phyloP scores from a whole-genome alignment of 2,797 vertebrate genomes.

The Silurus lanzhouensis region DNA sequence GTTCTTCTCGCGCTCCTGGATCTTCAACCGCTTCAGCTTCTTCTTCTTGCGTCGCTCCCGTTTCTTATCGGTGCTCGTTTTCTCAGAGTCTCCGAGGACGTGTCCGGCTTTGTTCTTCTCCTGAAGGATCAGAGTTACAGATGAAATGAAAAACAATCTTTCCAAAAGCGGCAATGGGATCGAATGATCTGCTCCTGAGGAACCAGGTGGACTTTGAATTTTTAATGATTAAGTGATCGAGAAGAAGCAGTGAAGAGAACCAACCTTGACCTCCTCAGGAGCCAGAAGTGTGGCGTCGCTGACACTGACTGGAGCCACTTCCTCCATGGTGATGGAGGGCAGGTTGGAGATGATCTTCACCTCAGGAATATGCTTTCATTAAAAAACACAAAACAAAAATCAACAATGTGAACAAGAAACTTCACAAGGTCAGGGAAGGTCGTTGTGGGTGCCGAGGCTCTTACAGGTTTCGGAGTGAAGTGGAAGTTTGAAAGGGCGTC shows the following conservation, averaged over 20 bases:
- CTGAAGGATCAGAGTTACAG: constrained; percentile 58
- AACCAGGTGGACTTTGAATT: no score
- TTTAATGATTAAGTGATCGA: background rate
- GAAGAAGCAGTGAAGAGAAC: constrained; percentile 1
- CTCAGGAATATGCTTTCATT: constrained; percentile 84
- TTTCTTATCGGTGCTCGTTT: constrained; percentile 90
- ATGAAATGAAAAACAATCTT: background rate
- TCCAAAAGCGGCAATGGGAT: no score
- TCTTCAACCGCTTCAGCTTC: constrained; percentile 77
- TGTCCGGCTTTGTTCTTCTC: constrained; percentile 91
- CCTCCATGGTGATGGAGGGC: constrained; percentile 91
- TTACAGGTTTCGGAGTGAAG: constrained; percentile 94
- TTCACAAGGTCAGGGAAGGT: background rate
- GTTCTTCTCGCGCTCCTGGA: constrained; percentile 80
- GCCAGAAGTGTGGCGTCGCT: constrained; percentile 90
- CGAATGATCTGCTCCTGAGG: no score
- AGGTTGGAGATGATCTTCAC: constrained; percentile 94
- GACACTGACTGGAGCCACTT: constrained; percentile 89
- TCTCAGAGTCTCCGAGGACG: constrained; percentile 83
- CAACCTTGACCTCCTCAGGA: constrained; percentile 96
- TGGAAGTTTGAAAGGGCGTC: constrained; percentile 98
- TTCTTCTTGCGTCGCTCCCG: constrained; percentile 89
- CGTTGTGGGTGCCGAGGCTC: constrained; percentile 33
- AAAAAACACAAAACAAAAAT: constrained; percentile 3
- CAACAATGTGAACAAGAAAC: background rate